Percentiles rank a stretch among this genome's conserved stretches.
phyloP scores from a whole-genome alignment of 2,797 vertebrate genomes.

The Percopsis omiscomaycus region DNA sequence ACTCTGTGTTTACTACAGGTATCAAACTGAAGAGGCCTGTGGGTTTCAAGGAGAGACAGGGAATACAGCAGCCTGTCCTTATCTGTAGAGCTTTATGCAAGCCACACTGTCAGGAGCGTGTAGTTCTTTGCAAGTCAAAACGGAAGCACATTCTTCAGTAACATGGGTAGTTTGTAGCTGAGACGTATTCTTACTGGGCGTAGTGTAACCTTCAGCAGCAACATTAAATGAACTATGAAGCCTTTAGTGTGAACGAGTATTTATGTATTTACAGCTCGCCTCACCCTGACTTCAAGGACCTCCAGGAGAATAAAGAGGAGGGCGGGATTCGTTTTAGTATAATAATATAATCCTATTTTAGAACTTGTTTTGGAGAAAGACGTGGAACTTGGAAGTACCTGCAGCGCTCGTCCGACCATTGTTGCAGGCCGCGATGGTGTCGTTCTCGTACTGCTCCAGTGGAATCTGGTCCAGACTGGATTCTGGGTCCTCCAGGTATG shows the following conservation, averaged over 20 bases:
- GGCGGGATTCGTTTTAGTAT: not conserved
- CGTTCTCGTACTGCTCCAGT: conserved; percentile 86
- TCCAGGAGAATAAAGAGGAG: too few species aligned
- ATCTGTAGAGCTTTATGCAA: conserved; percentile 5
- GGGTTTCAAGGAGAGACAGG: not conserved
- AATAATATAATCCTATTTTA: not conserved
- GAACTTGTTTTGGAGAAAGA: not conserved
- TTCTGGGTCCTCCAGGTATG: conserved; percentile 84
- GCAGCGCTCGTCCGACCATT: conserved; percentile 82
- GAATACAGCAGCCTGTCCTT: not conserved
- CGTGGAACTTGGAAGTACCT: conserved; percentile 66
- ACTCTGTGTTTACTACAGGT: not conserved
- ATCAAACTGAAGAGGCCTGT: not conserved
- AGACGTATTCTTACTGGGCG: too few species aligned
- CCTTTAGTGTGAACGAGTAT: too few species aligned
- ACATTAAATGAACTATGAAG: too few species aligned
- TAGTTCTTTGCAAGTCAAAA: not conserved
- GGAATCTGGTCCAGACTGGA: conserved; percentile 66
- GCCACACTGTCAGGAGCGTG: not conserved
- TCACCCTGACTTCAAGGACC: too few species aligned
- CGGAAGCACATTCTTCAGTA: not conserved
- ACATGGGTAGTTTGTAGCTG: not conserved
- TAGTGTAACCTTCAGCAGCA: too few species aligned
- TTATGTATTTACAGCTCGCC: too few species aligned
- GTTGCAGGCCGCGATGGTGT: conserved; percentile 72